A percentile compares a stretch with the other conserved stretches of the same genome.
Evolutionary conservation across 2,113 vertebrate genomes (phyloP).

Genomic region (Lathamus discolor): DNA sequence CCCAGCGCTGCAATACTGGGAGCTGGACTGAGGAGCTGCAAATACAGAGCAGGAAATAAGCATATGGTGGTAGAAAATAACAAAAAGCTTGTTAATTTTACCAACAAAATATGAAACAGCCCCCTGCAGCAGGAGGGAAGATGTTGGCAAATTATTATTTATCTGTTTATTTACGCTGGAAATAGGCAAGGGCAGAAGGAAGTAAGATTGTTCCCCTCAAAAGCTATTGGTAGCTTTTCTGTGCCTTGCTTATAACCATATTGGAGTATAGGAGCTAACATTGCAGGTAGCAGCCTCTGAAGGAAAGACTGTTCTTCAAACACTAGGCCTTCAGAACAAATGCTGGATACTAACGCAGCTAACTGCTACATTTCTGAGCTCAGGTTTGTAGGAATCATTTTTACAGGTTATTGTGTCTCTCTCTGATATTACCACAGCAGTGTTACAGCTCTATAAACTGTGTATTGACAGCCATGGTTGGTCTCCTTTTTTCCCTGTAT

Average conservation of each 20-base stretch:
- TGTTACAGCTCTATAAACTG: neutral
- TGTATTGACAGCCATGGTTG: neutral
- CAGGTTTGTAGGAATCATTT: neutral
- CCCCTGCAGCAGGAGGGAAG: neutral
- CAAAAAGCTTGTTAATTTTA: constrained; percentile 21
- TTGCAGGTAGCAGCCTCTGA: neutral
- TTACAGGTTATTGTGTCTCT: neutral
- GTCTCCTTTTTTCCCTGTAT: constrained; percentile 1
- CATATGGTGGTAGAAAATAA: constrained; percentile 18
- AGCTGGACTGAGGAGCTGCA: neutral
- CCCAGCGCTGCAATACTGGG: neutral
- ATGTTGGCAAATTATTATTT: constrained; percentile 30
- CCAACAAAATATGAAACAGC: neutral
- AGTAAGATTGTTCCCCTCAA: neutral
- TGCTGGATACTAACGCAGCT: neutral
- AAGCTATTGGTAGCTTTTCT: neutral
- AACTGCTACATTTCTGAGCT: constrained; percentile 10
- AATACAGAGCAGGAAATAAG: neutral
- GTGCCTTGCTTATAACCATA: neutral
- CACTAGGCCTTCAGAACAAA: neutral
- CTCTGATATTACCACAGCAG: neutral
- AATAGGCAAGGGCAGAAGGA: neutral
- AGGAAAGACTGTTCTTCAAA: neutral
- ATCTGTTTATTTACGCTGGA: constrained; percentile 6
- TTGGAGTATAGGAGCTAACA: neutral